phyloP scores from a whole-genome alignment of 2,888 invertebrate genomes.

The Pseudoips prasinana region DNA sequence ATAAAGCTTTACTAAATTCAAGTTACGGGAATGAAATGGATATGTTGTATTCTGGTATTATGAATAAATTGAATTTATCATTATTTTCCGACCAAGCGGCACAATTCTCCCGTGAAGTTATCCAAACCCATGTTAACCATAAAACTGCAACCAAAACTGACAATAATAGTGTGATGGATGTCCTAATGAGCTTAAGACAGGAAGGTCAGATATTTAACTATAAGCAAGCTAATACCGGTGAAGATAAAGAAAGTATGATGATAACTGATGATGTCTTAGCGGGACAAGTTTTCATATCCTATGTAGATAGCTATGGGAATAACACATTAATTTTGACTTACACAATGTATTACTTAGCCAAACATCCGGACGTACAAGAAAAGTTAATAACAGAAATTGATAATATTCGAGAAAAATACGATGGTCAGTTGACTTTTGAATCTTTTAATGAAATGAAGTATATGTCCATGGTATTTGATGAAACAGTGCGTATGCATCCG shows the following conservation, averaged over 20 bases:
- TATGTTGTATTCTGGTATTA: constrained; percentile 36
- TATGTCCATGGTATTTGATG: constrained; percentile 56
- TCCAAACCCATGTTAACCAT: constrained; percentile 22
- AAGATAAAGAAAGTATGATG: constrained; percentile 27
- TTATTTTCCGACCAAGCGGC: constrained; percentile 25
- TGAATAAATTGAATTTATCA: constrained; percentile 31
- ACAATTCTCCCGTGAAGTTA: constrained; percentile 32
- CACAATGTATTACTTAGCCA: constrained; percentile 55
- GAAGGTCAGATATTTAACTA: constrained; percentile 12
- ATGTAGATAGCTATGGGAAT: constrained; percentile 67
- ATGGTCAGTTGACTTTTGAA: constrained; percentile 57
- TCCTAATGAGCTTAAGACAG: constrained; percentile 26
- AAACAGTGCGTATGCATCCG: constrained; percentile 56
- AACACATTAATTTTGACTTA: constrained; percentile 56
- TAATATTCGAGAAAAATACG: constrained; percentile 39
- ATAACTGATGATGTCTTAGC: constrained; percentile 48
- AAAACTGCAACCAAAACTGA: no score
- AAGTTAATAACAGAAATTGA: constrained; percentile 50
- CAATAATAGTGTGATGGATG: constrained; percentile 39
- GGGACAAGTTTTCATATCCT: constrained; percentile 64
- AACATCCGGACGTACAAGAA: constrained; percentile 54
- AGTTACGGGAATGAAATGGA: constrained; percentile 34
- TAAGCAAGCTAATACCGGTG: constrained; percentile 8
- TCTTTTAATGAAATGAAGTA: constrained; percentile 59
- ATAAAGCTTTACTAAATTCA: constrained; percentile 25